A percentile compares a stretch with the other conserved stretches of the same genome.
These are phyloP conservation scores for Candoia aspera DNA, from an alignment of 2,113 vertebrate species.

Conservation along the genomic window DNA sequence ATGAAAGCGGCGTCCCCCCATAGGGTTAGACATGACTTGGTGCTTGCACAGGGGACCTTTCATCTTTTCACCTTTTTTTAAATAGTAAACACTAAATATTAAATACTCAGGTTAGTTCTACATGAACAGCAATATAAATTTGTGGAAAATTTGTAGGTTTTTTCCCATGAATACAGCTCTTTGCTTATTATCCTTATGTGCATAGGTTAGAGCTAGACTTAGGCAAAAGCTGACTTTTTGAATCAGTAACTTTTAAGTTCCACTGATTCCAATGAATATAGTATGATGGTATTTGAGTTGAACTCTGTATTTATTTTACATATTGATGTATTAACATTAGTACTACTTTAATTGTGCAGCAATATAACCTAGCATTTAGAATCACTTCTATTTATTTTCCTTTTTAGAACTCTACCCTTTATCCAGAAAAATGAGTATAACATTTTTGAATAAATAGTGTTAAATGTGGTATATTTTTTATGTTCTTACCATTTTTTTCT, in stretches of 20 bases:
- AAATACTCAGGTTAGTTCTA: background rate
- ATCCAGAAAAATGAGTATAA: conserved; percentile 6
- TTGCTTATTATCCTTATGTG: background rate
- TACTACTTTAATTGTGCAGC: background rate
- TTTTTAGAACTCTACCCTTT: background rate
- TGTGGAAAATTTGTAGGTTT: background rate
- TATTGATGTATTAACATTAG: background rate
- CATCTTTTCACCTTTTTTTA: too few species aligned
- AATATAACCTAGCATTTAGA: background rate
- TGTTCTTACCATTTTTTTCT: conserved; percentile 76
- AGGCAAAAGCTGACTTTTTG: background rate
- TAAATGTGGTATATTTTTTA: conserved; percentile 11
- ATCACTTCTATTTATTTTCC: background rate
- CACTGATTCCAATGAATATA: background rate
- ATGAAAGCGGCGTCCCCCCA: too few species aligned
- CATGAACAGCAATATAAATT: background rate
- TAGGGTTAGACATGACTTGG: too few species aligned
- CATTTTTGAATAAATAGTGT: background rate
- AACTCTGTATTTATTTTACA: background rate
- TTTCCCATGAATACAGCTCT: background rate
- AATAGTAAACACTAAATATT: background rate
- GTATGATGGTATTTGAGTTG: background rate
- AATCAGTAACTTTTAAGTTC: background rate
- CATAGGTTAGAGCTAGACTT: background rate
- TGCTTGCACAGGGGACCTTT: too few species aligned